A percentile compares a stretch with the other conserved stretches of the same genome.
These are phyloP conservation scores for Syngnathus acus DNA, from an alignment of 2,797 vertebrate genomes.

Conservation along the genomic window DNA sequence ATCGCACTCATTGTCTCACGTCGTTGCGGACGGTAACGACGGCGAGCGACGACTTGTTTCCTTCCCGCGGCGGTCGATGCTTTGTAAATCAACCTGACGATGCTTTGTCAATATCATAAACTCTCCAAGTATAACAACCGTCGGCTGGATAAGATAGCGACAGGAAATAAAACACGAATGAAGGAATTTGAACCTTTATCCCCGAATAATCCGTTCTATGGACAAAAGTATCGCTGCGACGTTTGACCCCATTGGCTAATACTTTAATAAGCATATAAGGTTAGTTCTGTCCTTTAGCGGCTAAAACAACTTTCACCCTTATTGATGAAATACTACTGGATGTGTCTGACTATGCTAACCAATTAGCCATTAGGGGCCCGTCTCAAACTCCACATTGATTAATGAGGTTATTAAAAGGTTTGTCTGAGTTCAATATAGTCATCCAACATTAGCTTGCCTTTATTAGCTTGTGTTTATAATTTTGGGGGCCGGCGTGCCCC, in stretches of 20 bases:
- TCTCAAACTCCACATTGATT: not conserved
- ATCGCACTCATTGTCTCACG: not conserved
- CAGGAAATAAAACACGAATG: conserved; percentile 40
- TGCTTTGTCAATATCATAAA: conserved; percentile 32
- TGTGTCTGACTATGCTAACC: no score
- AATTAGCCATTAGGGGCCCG: no score
- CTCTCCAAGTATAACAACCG: conserved; percentile 24
- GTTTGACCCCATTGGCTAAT: no score
- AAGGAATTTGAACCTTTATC: conserved; percentile 21
- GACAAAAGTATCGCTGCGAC: not conserved
- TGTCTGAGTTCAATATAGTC: not conserved
- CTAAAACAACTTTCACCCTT: no score
- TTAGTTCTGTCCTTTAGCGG: no score
- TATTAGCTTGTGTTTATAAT: conserved; percentile 32
- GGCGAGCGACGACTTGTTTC: not conserved
- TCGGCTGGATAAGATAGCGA: conserved; percentile 36
- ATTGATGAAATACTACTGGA: no score
- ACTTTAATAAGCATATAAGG: no score
- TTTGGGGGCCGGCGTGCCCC: conserved; percentile 34
- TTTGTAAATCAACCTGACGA: conserved; percentile 11
- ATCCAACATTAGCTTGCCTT: conserved; percentile 35
- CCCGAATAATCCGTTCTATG: not conserved
- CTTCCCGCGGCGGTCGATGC: not conserved
- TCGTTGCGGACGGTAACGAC: not conserved
- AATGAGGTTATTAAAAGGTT: not conserved